phyloP scores from a whole-genome alignment of 2,113 vertebrate species.

The Deroptyus accipitrinus region DNA sequence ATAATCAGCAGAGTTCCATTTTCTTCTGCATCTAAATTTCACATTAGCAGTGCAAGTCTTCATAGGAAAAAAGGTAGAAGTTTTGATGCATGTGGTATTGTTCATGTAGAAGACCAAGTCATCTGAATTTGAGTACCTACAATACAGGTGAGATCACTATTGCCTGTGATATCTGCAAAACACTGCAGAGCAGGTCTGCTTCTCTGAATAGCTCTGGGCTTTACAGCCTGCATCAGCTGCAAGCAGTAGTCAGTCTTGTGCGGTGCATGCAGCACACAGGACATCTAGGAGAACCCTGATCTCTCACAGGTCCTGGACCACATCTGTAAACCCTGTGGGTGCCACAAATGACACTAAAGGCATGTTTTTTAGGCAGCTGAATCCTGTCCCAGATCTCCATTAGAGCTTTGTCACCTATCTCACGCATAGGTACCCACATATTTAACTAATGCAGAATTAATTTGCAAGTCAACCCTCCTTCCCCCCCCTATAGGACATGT shows the following conservation, averaged over 20 bases:
- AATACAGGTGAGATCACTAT: neutral
- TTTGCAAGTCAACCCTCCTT: neutral
- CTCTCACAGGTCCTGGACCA: neutral
- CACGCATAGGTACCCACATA: neutral
- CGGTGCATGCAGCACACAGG: too few species aligned
- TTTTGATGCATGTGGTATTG: neutral
- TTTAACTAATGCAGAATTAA: accelerated
- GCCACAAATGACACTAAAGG: neutral
- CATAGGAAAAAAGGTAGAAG: neutral
- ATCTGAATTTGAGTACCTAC: neutral
- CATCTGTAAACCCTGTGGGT: neutral
- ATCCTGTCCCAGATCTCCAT: neutral
- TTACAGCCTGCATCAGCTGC: neutral
- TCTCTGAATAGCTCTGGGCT: neutral
- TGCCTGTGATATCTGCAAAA: neutral
- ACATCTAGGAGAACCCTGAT: neutral
- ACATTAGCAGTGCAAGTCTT: neutral
- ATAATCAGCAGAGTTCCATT: neutral
- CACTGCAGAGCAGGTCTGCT: neutral
- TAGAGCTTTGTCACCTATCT: neutral
- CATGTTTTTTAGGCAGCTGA: neutral
- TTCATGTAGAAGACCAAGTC: neutral
- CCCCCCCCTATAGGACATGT: neutral
- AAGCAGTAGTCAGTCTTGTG: neutral
- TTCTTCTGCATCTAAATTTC: neutral